Conservation (phyloP, 1,140 invertebrate species). For the Magallana gigas region DNA sequence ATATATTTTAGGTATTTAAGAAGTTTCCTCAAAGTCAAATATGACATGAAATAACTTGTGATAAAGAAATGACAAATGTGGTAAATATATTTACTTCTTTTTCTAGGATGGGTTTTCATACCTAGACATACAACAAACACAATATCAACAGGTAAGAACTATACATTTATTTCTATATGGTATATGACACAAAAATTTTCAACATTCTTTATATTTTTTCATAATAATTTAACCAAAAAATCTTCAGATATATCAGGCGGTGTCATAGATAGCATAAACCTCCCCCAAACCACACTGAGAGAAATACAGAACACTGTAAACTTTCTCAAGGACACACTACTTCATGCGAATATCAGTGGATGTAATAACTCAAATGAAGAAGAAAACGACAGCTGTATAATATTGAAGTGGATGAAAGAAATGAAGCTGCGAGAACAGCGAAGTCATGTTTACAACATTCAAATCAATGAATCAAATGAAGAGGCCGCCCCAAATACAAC, state of each 20-base stretch:
- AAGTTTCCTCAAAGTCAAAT: neutral
- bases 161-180: neutral
- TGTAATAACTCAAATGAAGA: neutral
- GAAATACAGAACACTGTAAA: neutral
- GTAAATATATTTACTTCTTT: neutral
- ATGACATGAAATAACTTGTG: neutral
- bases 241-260: neutral
- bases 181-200: neutral
- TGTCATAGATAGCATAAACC: neutral
- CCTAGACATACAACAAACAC: neutral
- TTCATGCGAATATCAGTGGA: neutral
- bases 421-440: neutral
- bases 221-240: neutral
- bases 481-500: neutral
- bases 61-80: neutral
- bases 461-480: neutral
- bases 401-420: neutral
- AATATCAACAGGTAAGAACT: neutral
- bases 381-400: neutral
- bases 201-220: neutral
- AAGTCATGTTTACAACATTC: neutral
- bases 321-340: neutral
- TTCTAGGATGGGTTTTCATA: neutral
- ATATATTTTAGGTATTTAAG: constrained; percentile 16
- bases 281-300: neutral